Base-by-base conservation (phyloP, 2,113 vertebrate genomes). In the Chinchilla lanigera region DNA sequence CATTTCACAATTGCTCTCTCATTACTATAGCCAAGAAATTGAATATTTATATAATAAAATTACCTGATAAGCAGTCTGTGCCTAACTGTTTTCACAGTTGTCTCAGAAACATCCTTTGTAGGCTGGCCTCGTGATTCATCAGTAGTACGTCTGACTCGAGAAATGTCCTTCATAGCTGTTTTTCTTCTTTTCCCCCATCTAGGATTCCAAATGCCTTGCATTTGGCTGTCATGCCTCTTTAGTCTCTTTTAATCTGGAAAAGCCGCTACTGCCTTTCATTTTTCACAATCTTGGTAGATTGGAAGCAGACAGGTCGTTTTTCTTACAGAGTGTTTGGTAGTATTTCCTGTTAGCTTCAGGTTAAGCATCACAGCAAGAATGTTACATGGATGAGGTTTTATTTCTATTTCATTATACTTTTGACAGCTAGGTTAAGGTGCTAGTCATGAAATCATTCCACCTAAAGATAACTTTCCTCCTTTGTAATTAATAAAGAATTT, bases 191-290 rank as follows among this genome's bases (percentile, higher is more conserved):
- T 35, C 11, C 16, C 9, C 26, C 41, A 9, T 56, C 20, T n/a
- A 78, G 22, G 10, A 82, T 69, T 83, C 60, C 86, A 1, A 24
- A 41, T 41, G 38, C 28, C 24, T 92, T 65, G 30, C 71, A 61
- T 92, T 65, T 95, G 52, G 16, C 58, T 77, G 58, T 24, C 41
- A 28, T 81, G 73, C 44, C 47, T 90, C 58, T 65, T 56, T 82
- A 20, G 41, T 81, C 61, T 89, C 41, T 69, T 90, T 92, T 85
- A 86, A 82, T 69, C 50, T 90, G 30, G 61, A 81, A 94, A 73
- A 71, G n/a, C 12, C 26, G 10, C 52, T 52, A 13, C 56, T 52
- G n/a, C 89, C 56, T 89, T 80, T 89, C 38, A n/a, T 47, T 88
- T 87, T 95, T 75, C 24, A 7, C 47, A 78, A 56, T 60, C 44